Evolutionary conservation across 1,140 invertebrate species (phyloP), one percentile per base, ranked within the genome.

Genomic region (Branchinecta lynchi): DNA sequence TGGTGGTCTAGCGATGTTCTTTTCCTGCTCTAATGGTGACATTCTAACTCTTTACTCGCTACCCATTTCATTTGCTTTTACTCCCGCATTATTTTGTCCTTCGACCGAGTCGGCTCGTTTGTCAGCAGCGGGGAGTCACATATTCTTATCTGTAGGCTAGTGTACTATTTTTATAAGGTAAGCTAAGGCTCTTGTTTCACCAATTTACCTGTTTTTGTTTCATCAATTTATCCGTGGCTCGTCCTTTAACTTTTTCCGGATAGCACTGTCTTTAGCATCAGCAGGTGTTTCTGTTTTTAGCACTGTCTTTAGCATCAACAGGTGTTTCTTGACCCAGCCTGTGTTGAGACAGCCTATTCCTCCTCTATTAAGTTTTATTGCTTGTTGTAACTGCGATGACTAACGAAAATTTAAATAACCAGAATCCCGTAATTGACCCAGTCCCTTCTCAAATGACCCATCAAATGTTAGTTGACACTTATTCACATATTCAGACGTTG

Each of bases 1-100:
- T 51, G 46, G 46, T 51, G 46, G 46, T n/a, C 46, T 51, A 51
- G 46, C 46, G 9, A 9, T 51, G 46, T 51, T 51, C 46, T 51
- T 51, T 51, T 51, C 46, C n/a, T 51, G n/a, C 46, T 51, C 46
- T 51, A 51, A n/a, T 51, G 46, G 46, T 51, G 46, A n/a, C 46
- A 51, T 51, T 51, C 46, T 51, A 9, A n/a, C 46, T n/a, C 9
- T 51, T 51, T 51, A 9, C n/a, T 9, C 9, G 9, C 46, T 51
- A 51, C n/a, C n/a, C n/a, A 9, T 51, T n/a, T n/a, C 9, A 9
- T n/a, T 51, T 9, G n/a, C 46, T 9, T 51, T 51, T 51, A 9
- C 46, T n/a, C 46, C 46, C n/a, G n/a, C 46, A 51, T 51, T 51
- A 9, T 51, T 51, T n/a, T n/a, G n/a, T n/a, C n/a, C 46, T n/a